A percentile compares a stretch with the other conserved stretches of the same genome.
These are phyloP conservation scores for Metellina segmentata DNA, from an alignment of 2,888 invertebrate species.

Conservation along the genomic window DNA sequence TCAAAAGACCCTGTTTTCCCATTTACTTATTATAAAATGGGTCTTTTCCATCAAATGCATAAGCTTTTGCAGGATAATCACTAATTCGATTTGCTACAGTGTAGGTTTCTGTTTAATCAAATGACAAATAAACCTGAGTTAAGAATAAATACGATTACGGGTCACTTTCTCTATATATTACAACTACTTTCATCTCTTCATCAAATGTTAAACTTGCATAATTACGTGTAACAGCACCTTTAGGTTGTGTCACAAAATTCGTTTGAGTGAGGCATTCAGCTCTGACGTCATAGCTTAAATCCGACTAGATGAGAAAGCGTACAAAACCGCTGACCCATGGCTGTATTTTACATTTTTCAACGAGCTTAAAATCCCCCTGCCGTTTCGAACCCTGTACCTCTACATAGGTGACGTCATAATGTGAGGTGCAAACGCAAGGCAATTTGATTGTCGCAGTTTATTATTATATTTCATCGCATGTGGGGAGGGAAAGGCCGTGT, in stretches of 20 bases:
- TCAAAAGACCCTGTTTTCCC: no score
- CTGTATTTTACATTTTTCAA: conserved; percentile 60
- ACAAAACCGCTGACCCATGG: conserved; percentile 64
- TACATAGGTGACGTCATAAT: conserved; percentile 72
- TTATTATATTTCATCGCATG: conserved; percentile 74
- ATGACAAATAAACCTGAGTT: no score
- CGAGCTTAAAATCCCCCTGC: conserved; percentile 26
- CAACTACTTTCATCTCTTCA: no score
- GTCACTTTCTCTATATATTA: no score
- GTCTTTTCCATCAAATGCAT: no score
- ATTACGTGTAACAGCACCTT: no score
- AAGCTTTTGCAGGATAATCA: no score
- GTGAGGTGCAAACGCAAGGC: conserved; percentile 74
- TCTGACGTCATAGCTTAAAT: background rate
- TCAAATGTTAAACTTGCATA: no score
- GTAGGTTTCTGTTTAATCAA: no score
- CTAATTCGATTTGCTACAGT: no score
- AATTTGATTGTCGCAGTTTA: conserved; percentile 76
- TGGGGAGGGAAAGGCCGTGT: conserved; percentile 46
- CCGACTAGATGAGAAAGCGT: conserved; percentile 30
- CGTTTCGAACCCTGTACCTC: conserved; percentile 60
- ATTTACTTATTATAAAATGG: no score
- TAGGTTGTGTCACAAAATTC: background rate
- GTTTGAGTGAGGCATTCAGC: background rate
- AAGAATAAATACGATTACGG: no score